Conservation (phyloP, 2,797 vertebrate species). For the Gymnoscopelus braueri region DNA sequence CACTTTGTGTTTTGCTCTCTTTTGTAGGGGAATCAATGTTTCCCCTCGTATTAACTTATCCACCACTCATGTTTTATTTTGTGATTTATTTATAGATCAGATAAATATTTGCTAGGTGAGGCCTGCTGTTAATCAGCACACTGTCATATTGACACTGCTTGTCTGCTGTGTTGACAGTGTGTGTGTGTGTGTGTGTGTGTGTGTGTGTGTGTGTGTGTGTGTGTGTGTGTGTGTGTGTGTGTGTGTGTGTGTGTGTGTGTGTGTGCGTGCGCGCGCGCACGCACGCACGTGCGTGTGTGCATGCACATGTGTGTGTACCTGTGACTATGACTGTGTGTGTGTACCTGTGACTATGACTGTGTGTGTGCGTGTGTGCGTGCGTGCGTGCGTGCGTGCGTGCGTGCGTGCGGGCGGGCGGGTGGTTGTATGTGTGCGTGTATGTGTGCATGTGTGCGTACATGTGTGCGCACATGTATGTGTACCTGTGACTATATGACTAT, state of each 20-base stretch:
- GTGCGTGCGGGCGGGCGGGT: too few relatives aligned
- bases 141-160: constrained; percentile 53
- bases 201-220: constrained; percentile 11
- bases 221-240: constrained; percentile 12
- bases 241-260: constrained; percentile 11
- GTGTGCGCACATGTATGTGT: too few relatives aligned
- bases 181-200: not conserved
- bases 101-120: constrained; percentile 64
- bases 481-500: too few relatives aligned
- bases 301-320: too few relatives aligned
- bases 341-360: too few relatives aligned
- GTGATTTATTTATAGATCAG: constrained; percentile 52
- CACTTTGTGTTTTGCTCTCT: constrained; percentile 33
- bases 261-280: not conserved
- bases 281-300: not conserved
- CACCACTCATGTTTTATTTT: constrained; percentile 65
- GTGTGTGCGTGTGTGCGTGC: constrained; percentile 10
- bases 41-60: constrained; percentile 48
- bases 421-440: too few relatives aligned
- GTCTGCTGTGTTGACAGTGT: constrained; percentile 28
- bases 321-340: too few relatives aligned
- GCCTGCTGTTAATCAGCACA: constrained; percentile 51
- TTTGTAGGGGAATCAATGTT: constrained; percentile 33
- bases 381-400: not conserved
- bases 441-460: too few relatives aligned